Evolutionary conservation across 1,140 invertebrate genomes (phyloP).

Genomic region (Drosophila pseudoananassae): DNA sequence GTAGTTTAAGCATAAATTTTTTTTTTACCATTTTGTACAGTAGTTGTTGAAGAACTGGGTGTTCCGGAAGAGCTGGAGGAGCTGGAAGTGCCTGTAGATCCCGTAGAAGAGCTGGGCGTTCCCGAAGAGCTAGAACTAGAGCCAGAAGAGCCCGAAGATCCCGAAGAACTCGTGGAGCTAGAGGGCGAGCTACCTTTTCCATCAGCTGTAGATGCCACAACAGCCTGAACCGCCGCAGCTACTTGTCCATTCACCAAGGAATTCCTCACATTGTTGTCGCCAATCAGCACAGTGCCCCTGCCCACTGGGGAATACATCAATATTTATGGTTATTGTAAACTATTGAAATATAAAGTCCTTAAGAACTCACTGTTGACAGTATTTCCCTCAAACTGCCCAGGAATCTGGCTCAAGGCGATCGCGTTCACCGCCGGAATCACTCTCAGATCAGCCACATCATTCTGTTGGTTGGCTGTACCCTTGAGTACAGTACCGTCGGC

Average conservation of each 20-base stretch:
- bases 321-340: background rate
- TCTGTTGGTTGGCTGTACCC: background rate
- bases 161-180: background rate
- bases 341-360: background rate
- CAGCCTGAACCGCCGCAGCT: background rate
- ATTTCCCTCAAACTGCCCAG: background rate
- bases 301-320: background rate
- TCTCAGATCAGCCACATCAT: background rate
- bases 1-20: too few species aligned
- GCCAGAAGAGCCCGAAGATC: constrained; percentile 3
- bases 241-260: background rate
- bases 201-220: background rate
- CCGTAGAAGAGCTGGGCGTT: background rate
- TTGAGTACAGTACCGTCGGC: background rate
- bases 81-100: background rate
- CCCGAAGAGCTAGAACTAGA: background rate
- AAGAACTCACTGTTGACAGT: background rate
- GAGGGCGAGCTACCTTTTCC: background rate
- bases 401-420: background rate
- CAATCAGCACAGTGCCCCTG: background rate
- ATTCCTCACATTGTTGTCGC: background rate
- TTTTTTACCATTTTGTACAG: constrained; percentile 2
- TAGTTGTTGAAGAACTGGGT: background rate
- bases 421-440: background rate
- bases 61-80: background rate